Base-by-base conservation (phyloP, 2,113 vertebrate species). In the Scolopax mira region DNA sequence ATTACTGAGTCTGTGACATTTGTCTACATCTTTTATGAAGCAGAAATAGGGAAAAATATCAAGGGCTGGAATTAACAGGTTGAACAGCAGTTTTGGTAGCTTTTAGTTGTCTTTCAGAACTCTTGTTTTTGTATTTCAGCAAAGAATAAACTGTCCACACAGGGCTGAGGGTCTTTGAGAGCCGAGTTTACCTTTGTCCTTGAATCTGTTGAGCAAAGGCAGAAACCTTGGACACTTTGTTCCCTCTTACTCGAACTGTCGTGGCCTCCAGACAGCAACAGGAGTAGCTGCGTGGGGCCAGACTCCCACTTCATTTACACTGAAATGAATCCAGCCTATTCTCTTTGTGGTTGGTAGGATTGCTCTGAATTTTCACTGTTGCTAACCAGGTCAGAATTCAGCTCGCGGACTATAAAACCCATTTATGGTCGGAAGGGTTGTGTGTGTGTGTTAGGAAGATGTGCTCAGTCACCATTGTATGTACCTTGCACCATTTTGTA, bases 191-290 rank as follows among this genome's bases (percentile, higher is more conserved):
- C 70, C 71, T 92, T 90, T 72, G 55, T 92, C 93, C 92, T 93
- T 94, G 74, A 88, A 72, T 90, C 66, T 93, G 55, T 83, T 42
- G 52, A 94, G 80, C 39, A 58, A 83, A 93, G 58, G 44, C 79
- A 91, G 81, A 90, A 88, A 62, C 73, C 49, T 78, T 78, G 92
- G 51, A 80, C 8, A 3, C 39, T 93, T 88, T 87, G 72, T 95
- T 94, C 82, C 64, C 18, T 71, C 27, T 39, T 79, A 42, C 4
- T 73, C 5, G 3, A 92, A 62, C 46, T 49, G 15, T 48, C 60
- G 69, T 49, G 52, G 49, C 65, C 57, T 97, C 54, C 78, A 71
- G 64, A 92, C 51, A 72, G 37, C n/a, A 62, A 48, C 82, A 90
- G 72, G 75, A 87, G 54, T 51, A 77, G 37, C 61, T 88, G 60